Base-by-base conservation (phyloP, 1,140 invertebrate genomes). In the Anastrepha obliqua region DNA sequence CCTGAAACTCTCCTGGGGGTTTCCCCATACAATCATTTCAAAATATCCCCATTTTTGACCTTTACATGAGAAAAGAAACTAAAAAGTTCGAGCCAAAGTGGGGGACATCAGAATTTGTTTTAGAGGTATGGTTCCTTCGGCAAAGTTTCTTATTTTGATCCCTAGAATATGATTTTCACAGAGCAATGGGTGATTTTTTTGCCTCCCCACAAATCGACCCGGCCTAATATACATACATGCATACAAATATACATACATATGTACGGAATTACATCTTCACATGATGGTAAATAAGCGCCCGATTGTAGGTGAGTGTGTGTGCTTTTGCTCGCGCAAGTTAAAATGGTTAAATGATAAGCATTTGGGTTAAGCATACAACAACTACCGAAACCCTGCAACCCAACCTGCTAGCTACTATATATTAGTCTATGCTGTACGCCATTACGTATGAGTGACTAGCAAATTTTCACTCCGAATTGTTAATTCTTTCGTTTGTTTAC, bases 331-430 rank as follows among this genome's bases (percentile, higher is more conserved):
- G 15, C 8, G 11, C 67, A 74, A 42, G 67, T 74, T 47, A 74
- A 74, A 47, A 74, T 74, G 39, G 11, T 74, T 74, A 44, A 74
- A 74, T 74, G 67, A 74, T 74, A 74, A 74, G 67, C 42, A 74
- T 74, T 74, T 74, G 67, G 67, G 67, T 74, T 74, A 74, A 13
- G 67, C 67, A 47, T 44, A 17, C 39, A 74, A 47, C 15, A 74
- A n/a, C 42, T 5, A 74, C 67, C 44, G 39, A 7, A 17, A 74
- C 15, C 29, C 65, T 58, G 7, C 29, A 42, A 20, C 29, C 4
- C 29, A 42, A 9, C 29, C 29, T 29, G 65, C 64, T 42, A 67
- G 64, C 65, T 42, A 20, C 7, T 3, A 15, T 39, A 29, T 29
- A 29, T 29, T 29, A 29, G 29, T 29, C 29, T 29, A 29, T 29